These are phyloP conservation scores for Haplochromis burtoni DNA, from an alignment of 2,113 vertebrate species.

Conservation along the genomic window DNA sequence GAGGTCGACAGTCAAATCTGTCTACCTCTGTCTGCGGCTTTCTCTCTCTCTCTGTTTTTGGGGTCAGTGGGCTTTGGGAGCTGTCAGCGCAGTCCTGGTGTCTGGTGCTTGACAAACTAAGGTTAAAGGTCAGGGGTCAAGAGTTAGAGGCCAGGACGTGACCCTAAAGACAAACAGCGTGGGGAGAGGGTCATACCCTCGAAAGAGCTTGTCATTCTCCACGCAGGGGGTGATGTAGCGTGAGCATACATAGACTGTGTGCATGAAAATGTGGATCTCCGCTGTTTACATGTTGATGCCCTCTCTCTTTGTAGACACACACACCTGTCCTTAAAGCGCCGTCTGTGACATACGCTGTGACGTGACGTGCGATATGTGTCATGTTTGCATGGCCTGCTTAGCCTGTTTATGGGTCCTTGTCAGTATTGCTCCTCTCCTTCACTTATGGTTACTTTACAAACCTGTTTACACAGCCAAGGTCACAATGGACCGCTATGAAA, in stretches of 20 bases:
- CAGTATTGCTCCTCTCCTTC: conserved; percentile 29
- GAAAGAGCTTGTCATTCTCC: conserved; percentile 65
- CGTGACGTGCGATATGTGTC: conserved; percentile 25
- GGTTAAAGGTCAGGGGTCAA: conserved; percentile 53
- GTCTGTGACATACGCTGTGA: neutral
- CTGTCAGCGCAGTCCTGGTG: conserved; percentile 62
- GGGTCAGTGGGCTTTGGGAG: conserved; percentile 68
- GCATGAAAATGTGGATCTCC: neutral
- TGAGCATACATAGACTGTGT: conserved; percentile 4
- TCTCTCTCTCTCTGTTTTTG: conserved; percentile 1
- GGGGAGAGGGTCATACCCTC: conserved; percentile 47
- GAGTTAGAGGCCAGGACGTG: conserved; percentile 54
- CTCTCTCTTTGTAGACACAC: neutral
- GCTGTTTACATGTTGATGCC: conserved; percentile 12
- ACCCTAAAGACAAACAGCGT: conserved; percentile 62
- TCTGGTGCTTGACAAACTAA: conserved; percentile 52
- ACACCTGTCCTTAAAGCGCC: neutral
- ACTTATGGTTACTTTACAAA: conserved; percentile 48
- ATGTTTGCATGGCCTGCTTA: conserved; percentile 47
- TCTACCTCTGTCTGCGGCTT: neutral
- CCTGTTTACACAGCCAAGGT: conserved; percentile 52
- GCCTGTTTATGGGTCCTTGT: conserved; percentile 45
- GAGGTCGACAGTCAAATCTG: conserved; percentile 29
- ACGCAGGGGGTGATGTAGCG: conserved; percentile 43
- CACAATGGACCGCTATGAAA: conserved; percentile 33